Evolutionary conservation across 1,140 invertebrate species (phyloP).

Genomic region (Acyrthosiphon pisum): DNA sequence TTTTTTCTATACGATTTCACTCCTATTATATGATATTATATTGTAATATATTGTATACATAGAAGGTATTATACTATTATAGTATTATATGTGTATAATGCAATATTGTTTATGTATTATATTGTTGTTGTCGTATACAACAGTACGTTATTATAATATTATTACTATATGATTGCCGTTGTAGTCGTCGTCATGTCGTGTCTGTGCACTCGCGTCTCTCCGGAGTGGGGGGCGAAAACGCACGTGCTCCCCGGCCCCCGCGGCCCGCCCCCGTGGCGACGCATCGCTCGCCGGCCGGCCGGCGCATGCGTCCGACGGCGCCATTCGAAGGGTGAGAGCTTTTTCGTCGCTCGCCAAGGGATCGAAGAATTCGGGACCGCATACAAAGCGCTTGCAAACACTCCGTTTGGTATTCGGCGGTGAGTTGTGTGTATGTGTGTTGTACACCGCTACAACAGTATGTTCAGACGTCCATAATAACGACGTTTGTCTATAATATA

Average conservation of each 20-base stretch:
- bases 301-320: not conserved
- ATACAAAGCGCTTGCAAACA: not conserved
- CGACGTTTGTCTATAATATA: not conserved
- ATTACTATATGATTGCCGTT: not conserved
- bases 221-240: not conserved
- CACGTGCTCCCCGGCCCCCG: not conserved
- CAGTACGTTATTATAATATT: not conserved
- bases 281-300: too few relatives aligned
- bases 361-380: not conserved
- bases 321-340: not conserved
- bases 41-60: too few relatives aligned
- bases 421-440: not conserved
- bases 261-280: too few relatives aligned
- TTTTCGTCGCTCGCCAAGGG: not conserved
- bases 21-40: not conserved
- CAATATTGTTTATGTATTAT: not conserved
- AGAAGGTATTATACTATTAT: too few relatives aligned
- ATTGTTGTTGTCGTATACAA: not conserved
- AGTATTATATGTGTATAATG: not conserved
- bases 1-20: constrained; percentile 11
- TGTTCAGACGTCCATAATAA: not conserved
- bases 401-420: not conserved
- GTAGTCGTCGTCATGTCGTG: too few relatives aligned
- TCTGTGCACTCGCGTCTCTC: not conserved
- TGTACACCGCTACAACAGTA: not conserved